Evolutionary conservation across 2,888 invertebrate genomes (phyloP).

Genomic region (Pecten maximus): DNA sequence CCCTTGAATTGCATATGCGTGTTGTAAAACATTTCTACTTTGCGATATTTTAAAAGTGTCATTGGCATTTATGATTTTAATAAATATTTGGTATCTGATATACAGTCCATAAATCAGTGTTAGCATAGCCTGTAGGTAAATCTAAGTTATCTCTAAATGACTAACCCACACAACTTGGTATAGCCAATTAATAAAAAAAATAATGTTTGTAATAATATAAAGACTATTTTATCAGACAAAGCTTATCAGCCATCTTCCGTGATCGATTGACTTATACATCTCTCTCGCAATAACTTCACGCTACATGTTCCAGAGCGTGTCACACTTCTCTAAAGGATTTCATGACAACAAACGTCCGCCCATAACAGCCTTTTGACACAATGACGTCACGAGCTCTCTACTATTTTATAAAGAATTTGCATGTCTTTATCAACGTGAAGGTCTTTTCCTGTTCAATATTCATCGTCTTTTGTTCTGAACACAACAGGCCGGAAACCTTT

Average conservation of each 20-base stretch:
- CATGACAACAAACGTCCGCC: not conserved
- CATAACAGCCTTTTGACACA: not conserved
- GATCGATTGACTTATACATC: not conserved
- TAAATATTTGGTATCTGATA: too few species aligned
- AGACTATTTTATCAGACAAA: not conserved
- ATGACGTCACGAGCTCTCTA: not conserved
- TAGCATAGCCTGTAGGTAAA: too few species aligned
- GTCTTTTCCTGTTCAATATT: not conserved
- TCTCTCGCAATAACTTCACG: not conserved
- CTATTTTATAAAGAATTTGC: not conserved
- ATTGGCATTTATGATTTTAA: too few species aligned
- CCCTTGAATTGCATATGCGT: too few species aligned
- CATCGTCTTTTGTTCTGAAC: not conserved
- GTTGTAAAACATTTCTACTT: too few species aligned
- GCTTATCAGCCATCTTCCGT: not conserved
- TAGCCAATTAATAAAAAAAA: too few species aligned
- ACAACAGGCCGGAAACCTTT: not conserved
- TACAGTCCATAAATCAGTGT: too few species aligned
- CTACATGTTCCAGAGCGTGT: not conserved
- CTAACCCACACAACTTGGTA: too few species aligned
- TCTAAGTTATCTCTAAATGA: too few species aligned
- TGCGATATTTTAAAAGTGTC: too few species aligned
- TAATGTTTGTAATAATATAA: too few species aligned
- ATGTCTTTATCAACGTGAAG: not conserved
- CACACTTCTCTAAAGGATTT: not conserved